Evolutionary conservation across 2,888 invertebrate genomes (phyloP), one percentile per base, ranked within the genome.

Genomic region (Arctia plantaginis): DNA sequence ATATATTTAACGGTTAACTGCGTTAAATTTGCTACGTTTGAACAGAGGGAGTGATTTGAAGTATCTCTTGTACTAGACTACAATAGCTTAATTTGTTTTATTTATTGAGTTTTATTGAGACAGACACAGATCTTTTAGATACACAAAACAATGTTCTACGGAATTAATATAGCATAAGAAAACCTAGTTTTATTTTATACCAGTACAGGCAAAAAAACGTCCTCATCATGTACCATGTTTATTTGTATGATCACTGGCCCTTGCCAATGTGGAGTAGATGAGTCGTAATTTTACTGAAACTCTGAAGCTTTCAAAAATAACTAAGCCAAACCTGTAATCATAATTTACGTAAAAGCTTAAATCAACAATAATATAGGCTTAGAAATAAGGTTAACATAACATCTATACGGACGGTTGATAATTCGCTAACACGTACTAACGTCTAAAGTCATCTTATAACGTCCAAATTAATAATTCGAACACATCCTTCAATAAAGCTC

Each of bases 381-480:
- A 55, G 12, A 55, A 55, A 55, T 55, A 55, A n/a, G 0, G 10
- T 55, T 3, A 39, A 44, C 8, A 35, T 10, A 7, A 55, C 33
- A 30, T n/a, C 10, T 15, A 39, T 18, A 35, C 12, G 3, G 15
- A 35, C 35, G 18, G 39, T 41, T 72, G 39, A 66, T 41, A 67
- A 64, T 30, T 30, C 30, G 27, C 55, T 51, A 55, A 20, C 51
- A 30, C 64, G 64, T 68, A 64, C 35, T 65, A 66, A 55, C 51
- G n/a, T 55, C 51, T 71, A 80, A 80, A 79, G 82, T 82, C 80
- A 82, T 85, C 79, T 82, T 80, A 79, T 76, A 83, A 84, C 76
- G 76, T 80, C 81, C 80, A 85, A 90, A 91, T 93, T 92, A 93
- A 93, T 93, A 93, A 91, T 92, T 90, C 87, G 84, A 85, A 89